Evolutionary conservation across 1,140 invertebrate species (phyloP), one percentile per base, ranked within the genome.

Genomic region (Akabosia matsudoensis): DNA sequence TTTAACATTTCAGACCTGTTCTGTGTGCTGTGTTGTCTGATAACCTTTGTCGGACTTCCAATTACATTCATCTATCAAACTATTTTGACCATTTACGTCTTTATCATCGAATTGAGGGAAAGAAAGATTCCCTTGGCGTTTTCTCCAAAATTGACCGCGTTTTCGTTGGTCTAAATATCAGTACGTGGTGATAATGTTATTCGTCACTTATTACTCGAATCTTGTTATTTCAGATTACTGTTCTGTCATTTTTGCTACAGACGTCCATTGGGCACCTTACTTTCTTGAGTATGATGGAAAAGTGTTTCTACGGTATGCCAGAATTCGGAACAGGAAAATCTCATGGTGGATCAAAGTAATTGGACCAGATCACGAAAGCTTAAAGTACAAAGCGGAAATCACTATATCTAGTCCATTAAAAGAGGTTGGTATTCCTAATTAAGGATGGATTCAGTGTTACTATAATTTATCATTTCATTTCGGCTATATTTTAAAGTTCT

Each of bases 1-100:
- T 28, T 67, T 61, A 61, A 61, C 26, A 45, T 61, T 61, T 61
- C n/a, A 67, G 61, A 22, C 61, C 61, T 67, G 30, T 67, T 4
- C 30, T 1, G n/a, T 67, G 61, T 30, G 14, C 1, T 30, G 61
- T 67, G 24, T 13, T 4, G 24, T 10, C 24, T 31, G 10, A 7
- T 7, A 31, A 7, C 13, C 28, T 30, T 13, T 67, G 61, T 31
- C 10, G 2, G 7, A 13, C 24, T 2, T 13, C 13, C 24, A 7
- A 24, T 4, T 67, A 16, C 13, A n/a, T 67, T 30, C 3, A 67
- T 3, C 10, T 67, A 3, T 67, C 61, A 7, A 7, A 30, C 2
- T 67, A 67, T 30, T 31, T 67, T 28, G 2, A 7, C 10, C 61
- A 67, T 31, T 31, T 67, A 7, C 28, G 3, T 3, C 10, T 30